Conservation (phyloP, 1,140 invertebrate species). For the Heterodera schachtii region DNA sequence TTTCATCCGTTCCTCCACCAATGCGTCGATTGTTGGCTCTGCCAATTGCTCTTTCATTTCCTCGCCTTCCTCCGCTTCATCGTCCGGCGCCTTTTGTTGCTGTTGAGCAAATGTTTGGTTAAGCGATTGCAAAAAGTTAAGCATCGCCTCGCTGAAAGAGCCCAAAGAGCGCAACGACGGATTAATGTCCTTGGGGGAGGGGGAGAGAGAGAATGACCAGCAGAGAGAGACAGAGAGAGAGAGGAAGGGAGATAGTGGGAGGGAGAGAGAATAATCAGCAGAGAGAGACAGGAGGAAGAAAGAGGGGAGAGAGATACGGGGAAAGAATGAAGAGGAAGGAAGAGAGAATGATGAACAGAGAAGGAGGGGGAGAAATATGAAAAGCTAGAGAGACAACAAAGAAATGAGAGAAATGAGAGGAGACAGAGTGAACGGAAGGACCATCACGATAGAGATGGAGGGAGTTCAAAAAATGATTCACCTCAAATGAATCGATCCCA, state of each 20-base stretch:
- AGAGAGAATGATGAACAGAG: not conserved
- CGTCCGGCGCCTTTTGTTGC: not conserved
- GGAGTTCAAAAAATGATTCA: not conserved
- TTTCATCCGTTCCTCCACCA: slow-evolving; percentile 29
- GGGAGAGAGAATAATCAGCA: not conserved
- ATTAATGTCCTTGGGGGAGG: slow-evolving; percentile 15
- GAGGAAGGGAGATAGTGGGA: not conserved
- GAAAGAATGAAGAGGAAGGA: no score
- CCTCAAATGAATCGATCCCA: slow-evolving; percentile 27
- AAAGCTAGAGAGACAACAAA: no score
- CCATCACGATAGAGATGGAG: no score
- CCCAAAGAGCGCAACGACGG: slow-evolving; percentile 12
- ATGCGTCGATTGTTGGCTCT: slow-evolving; percentile 27
- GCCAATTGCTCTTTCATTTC: slow-evolving; percentile 35
- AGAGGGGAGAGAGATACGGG: slow-evolving; percentile 5
- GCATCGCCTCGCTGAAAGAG: slow-evolving; percentile 29
- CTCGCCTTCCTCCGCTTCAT: slow-evolving; percentile 15
- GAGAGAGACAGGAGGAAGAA: no score
- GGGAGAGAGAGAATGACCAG: no score
- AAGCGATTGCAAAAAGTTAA: slow-evolving; percentile 7
- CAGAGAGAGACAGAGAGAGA: not conserved
- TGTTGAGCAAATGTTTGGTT: slow-evolving; percentile 18
- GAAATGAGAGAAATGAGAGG: not conserved
- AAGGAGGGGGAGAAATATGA: no score
- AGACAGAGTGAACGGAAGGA: no score